Percentiles rank a stretch among this genome's conserved stretches.
phyloP scores from a whole-genome alignment of 1,140 invertebrate species.

The Drosophila repleta region DNA sequence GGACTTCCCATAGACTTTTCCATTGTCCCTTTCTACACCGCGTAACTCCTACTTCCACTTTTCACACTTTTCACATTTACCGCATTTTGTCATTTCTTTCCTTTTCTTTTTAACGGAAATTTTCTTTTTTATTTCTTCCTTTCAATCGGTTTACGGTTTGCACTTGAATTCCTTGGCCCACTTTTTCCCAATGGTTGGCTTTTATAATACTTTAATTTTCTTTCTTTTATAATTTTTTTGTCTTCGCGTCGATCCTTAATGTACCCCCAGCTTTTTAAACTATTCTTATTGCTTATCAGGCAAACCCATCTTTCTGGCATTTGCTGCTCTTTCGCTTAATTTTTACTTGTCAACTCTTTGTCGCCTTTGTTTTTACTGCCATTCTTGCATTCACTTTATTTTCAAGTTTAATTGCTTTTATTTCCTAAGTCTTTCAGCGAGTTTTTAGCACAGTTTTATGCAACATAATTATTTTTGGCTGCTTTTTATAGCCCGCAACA shows the following conservation, averaged over 20 bases:
- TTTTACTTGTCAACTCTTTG: not conserved
- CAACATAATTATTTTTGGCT: not conserved
- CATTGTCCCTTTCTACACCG: not conserved
- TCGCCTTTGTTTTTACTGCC: not conserved
- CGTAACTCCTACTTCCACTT: not conserved
- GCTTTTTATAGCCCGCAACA: not conserved
- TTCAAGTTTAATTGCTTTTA: not conserved
- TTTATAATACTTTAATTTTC: slow-evolving; percentile 20
- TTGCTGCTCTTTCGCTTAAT: not conserved
- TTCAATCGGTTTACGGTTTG: slow-evolving; percentile 19
- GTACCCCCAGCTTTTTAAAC: not conserved
- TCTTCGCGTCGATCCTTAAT: not conserved
- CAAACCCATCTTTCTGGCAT: not conserved
- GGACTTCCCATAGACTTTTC: not conserved
- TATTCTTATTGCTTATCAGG: slow-evolving; percentile 3
- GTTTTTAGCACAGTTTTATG: not conserved
- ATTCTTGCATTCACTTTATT: not conserved
- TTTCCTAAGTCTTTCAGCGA: not conserved
- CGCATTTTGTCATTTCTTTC: slow-evolving; percentile 33
- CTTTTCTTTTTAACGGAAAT: slow-evolving; percentile 10
- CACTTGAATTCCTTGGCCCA: not conserved
- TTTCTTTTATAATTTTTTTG: not conserved
- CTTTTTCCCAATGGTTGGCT: not conserved
- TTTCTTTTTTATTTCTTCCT: slow-evolving; percentile 11
- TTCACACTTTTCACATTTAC: slow-evolving; percentile 15